These are phyloP conservation scores for Achlya flavicornis DNA, from an alignment of 2,888 invertebrate genomes.

Conservation along the genomic window DNA sequence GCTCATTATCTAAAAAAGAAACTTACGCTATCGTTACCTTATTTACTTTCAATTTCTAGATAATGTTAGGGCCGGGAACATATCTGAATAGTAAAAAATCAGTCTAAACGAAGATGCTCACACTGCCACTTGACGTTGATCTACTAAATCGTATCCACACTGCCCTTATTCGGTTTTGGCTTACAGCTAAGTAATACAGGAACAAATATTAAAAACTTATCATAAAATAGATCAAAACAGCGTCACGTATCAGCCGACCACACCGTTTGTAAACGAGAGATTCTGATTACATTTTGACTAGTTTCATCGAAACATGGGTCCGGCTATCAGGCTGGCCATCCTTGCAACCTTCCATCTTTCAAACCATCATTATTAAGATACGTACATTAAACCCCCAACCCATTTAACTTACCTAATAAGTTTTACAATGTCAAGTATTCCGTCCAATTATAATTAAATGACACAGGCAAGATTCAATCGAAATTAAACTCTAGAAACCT, in stretches of 20 bases:
- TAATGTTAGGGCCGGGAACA: conserved; percentile 40
- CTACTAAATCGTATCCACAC: conserved; percentile 39
- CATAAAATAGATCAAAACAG: conserved; percentile 1
- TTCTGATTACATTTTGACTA: conserved; percentile 20
- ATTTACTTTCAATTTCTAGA: conserved; percentile 28
- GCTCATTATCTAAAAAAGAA: conserved; percentile 34
- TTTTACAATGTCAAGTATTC: not conserved
- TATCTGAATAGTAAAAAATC: conserved; percentile 63
- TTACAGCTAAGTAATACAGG: conserved; percentile 64
- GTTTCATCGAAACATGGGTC: not conserved
- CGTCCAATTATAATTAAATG: not conserved
- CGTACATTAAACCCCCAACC: not conserved
- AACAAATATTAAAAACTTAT: conserved; percentile 32
- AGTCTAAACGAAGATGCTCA: conserved; percentile 70
- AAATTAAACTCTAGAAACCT: not conserved
- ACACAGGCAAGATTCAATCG: not conserved
- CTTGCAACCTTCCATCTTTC: not conserved
- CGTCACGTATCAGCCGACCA: conserved; percentile 17
- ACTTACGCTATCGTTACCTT: conserved; percentile 22
- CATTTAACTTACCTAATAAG: not conserved
- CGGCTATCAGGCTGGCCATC: conserved; percentile 7
- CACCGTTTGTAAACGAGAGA: conserved; percentile 26
- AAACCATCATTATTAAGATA: not conserved
- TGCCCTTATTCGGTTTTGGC: conserved; percentile 41
- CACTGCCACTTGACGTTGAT: conserved; percentile 57